Conservation (phyloP, 2,888 invertebrate species). For the Ormia ochracea region DNA sequence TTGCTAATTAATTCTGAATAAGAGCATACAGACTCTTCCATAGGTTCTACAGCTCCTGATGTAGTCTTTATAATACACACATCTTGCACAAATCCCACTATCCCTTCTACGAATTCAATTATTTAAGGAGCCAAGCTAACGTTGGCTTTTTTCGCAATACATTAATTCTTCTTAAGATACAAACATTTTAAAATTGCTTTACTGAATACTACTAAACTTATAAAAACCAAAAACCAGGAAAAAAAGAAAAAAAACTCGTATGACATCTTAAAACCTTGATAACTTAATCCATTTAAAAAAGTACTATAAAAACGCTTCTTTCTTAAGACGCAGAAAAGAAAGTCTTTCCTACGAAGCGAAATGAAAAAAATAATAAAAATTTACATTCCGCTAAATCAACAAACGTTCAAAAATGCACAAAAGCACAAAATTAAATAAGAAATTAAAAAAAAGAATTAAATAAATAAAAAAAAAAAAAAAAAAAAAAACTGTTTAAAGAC, state of each 20-base stretch:
- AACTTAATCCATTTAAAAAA: constrained; percentile 59
- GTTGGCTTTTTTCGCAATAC: too few relatives aligned
- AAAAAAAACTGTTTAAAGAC: constrained; percentile 27
- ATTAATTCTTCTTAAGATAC: constrained; percentile 3
- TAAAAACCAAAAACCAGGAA: too few relatives aligned
- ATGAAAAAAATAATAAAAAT: constrained; percentile 14
- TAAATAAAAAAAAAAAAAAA: constrained; percentile 50
- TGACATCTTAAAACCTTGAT: constrained; percentile 42
- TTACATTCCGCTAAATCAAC: constrained; percentile 62
- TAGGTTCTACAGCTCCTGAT: too few relatives aligned
- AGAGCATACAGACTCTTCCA: too few relatives aligned
- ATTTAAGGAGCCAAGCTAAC: too few relatives aligned
- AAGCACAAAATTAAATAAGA: constrained; percentile 74
- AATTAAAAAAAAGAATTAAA: constrained; percentile 69
- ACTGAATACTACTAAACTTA: neutral
- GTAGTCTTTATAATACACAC: too few relatives aligned
- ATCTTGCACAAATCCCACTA: too few relatives aligned
- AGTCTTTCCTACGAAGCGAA: neutral
- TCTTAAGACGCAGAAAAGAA: neutral
- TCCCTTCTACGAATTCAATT: too few relatives aligned
- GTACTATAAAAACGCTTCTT: constrained; percentile 27
- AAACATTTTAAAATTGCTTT: constrained; percentile 25
- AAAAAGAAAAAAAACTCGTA: neutral
- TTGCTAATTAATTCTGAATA: too few relatives aligned
- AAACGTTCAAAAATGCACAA: constrained; percentile 65